Evolutionary conservation across 2,113 vertebrate genomes (phyloP).

Genomic region (Ammospiza caudacuta): DNA sequence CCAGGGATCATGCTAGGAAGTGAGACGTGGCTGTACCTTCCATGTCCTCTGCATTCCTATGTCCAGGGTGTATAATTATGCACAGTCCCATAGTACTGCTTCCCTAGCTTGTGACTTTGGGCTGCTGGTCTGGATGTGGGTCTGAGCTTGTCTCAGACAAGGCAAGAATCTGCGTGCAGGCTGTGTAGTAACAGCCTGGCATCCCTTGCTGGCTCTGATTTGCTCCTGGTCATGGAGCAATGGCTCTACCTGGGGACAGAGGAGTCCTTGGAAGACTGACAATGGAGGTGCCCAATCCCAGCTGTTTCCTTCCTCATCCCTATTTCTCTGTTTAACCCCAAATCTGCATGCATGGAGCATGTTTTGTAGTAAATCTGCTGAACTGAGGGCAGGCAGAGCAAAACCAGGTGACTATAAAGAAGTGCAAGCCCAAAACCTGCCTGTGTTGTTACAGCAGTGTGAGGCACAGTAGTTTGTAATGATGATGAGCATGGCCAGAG

Average conservation of each 20-base stretch:
- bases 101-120: not conserved
- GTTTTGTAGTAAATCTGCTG: not conserved
- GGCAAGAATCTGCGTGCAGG: fast-evolving
- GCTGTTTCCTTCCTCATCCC: not conserved
- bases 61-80: not conserved
- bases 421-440: not conserved
- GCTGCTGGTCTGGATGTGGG: not conserved
- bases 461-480: not conserved
- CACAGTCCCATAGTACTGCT: not conserved
- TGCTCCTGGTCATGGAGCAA: not conserved
- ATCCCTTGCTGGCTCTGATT: not conserved
- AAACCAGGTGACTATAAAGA: not conserved
- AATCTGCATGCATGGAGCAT: not conserved
- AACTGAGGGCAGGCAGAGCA: not conserved
- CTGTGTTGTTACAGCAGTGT: fast-evolving
- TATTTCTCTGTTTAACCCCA: not conserved
- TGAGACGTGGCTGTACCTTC: not conserved
- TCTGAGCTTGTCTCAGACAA: not conserved
- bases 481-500: not conserved
- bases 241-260: not conserved
- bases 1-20: not conserved
- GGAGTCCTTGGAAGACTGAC: not conserved
- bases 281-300: fast-evolving
- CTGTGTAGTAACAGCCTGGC: not conserved
- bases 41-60: not conserved